Conservation (phyloP, 2,113 vertebrate genomes). For the Kryptolebias marmoratus region DNA sequence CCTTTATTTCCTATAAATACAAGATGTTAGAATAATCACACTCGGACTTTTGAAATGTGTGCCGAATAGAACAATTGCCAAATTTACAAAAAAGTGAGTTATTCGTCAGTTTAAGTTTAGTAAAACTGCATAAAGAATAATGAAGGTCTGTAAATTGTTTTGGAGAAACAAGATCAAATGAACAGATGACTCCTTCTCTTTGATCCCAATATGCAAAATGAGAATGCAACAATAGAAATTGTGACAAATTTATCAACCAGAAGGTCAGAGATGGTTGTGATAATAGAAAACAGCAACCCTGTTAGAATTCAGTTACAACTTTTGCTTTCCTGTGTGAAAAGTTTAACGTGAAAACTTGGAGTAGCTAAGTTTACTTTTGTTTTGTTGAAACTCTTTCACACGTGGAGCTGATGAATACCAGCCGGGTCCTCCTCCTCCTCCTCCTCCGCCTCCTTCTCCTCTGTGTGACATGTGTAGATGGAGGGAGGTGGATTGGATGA, state of each 20-base stretch:
- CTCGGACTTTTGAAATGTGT: too few relatives aligned
- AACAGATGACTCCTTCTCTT: too few relatives aligned
- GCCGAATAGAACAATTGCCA: neutral
- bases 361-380: slow-evolving; percentile 43
- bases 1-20: neutral
- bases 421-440: slow-evolving; percentile 11
- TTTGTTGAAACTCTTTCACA: slow-evolving; percentile 49
- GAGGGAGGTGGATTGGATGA: slow-evolving; percentile 19
- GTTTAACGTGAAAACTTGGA: neutral
- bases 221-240: too few relatives aligned
- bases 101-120: too few relatives aligned
- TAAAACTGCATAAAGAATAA: too few relatives aligned
- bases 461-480: slow-evolving; percentile 26
- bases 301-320: neutral
- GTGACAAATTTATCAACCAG: too few relatives aligned
- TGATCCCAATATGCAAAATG: too few relatives aligned
- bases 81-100: too few relatives aligned
- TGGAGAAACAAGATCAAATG: too few relatives aligned
- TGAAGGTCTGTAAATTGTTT: too few relatives aligned
- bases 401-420: slow-evolving; percentile 59
- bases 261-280: neutral
- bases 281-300: neutral
- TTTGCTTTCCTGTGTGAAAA: neutral
- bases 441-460: slow-evolving; percentile 1
- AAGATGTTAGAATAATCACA: too few relatives aligned